Evolutionary conservation across 2,888 invertebrate species (phyloP).

Genomic region (Cosmorhoe ocellata): DNA sequence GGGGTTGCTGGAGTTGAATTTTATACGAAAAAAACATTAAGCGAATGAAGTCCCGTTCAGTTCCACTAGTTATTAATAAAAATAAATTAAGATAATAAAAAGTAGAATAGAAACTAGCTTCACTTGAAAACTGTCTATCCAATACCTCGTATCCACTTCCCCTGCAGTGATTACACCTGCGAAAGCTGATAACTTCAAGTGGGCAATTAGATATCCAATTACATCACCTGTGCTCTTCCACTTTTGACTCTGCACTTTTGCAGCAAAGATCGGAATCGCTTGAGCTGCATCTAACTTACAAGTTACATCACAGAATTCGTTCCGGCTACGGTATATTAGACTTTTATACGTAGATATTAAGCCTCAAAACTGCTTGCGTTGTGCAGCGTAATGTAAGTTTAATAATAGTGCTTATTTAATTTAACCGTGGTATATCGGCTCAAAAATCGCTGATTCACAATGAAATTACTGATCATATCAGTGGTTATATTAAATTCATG

Average conservation of each 20-base stretch:
- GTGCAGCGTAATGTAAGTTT: conserved; percentile 24
- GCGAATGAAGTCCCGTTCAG: no score
- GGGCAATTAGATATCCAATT: conserved; percentile 18
- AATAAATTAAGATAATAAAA: no score
- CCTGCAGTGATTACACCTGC: conserved; percentile 10
- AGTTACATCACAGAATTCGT: not conserved
- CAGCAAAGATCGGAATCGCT: conserved; percentile 10
- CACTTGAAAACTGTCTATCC: not conserved
- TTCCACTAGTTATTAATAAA: no score
- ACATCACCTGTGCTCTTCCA: conserved; percentile 5
- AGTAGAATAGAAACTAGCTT: no score
- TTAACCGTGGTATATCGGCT: conserved; percentile 26
- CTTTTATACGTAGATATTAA: not conserved
- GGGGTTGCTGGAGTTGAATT: no score
- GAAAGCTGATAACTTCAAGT: conserved; percentile 20
- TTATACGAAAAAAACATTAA: no score
- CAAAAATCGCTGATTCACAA: conserved; percentile 38
- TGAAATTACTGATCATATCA: conserved; percentile 37
- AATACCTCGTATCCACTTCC: conserved; percentile 2
- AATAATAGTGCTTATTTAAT: conserved; percentile 35
- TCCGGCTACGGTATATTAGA: not conserved
- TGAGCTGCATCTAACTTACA: not conserved
- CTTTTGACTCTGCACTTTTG: not conserved
- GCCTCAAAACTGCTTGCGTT: conserved; percentile 2
- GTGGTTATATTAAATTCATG: conserved; percentile 22